phyloP scores from a whole-genome alignment of 2,797 vertebrate species.

The Sciurus vulgaris region DNA sequence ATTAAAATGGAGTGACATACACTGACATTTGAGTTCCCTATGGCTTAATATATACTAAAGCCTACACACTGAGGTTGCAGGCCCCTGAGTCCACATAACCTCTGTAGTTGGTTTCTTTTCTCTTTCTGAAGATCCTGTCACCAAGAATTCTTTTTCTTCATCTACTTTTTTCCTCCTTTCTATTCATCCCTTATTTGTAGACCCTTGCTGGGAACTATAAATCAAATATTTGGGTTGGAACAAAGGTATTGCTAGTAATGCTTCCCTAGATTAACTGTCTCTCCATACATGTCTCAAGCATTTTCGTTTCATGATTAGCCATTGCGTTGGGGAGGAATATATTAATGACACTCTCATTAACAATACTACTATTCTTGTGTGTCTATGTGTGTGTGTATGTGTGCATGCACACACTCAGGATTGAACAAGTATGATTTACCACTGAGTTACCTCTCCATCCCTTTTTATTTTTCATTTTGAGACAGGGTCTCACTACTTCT shows the following conservation, averaged over 20 bases:
- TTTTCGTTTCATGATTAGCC: background rate
- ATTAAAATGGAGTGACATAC: slow-evolving; percentile 36
- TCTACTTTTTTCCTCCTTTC: background rate
- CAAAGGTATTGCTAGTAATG: background rate
- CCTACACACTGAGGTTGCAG: slow-evolving; percentile 22
- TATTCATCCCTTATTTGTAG: background rate
- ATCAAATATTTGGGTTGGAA: background rate
- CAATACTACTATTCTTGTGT: background rate
- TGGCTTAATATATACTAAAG: background rate
- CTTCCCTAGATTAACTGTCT: background rate
- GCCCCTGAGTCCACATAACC: background rate
- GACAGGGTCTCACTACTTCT: too few species aligned
- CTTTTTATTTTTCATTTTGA: too few species aligned
- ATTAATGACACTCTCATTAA: background rate
- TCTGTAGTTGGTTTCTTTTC: background rate
- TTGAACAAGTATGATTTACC: too few species aligned
- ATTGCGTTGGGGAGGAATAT: background rate
- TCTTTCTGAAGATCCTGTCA: background rate
- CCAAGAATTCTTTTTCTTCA: slow-evolving; percentile 9
- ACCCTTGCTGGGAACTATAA: background rate
- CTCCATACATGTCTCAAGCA: background rate
- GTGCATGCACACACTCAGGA: too few species aligned
- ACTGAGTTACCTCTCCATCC: too few species aligned
- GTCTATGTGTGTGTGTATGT: too few species aligned
- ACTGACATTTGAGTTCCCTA: background rate